Conservation (phyloP, 2,113 vertebrate genomes). For the Hippoglossus stenolepis region DNA sequence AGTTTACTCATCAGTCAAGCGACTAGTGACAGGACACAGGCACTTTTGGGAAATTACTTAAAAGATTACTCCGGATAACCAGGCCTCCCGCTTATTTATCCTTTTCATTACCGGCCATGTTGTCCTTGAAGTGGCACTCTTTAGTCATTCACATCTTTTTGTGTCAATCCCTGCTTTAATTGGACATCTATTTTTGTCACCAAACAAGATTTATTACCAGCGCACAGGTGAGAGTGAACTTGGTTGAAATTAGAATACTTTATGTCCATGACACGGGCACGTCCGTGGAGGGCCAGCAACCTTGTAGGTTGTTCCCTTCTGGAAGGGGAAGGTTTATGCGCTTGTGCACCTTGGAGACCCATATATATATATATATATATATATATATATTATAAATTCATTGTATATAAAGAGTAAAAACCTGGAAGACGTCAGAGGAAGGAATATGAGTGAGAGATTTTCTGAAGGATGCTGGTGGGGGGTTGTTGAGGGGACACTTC, state of each 20-base stretch:
- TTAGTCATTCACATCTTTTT: conserved; percentile 69
- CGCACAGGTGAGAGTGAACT: conserved; percentile 62
- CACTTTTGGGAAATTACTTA: not conserved
- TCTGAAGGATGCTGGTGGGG: conserved; percentile 23
- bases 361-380: too few relatives aligned
- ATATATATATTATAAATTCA: not conserved
- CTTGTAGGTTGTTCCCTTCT: conserved; percentile 69
- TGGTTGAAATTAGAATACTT: conserved; percentile 80
- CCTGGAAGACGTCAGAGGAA: conserved; percentile 22
- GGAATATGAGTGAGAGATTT: conserved; percentile 42
- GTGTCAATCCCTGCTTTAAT: conserved; percentile 78
- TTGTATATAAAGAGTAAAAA: conserved; percentile 14
- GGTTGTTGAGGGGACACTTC: conserved; percentile 58
- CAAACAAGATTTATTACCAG: conserved; percentile 80
- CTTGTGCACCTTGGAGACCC: conserved; percentile 1
- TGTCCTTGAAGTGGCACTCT: conserved; percentile 70
- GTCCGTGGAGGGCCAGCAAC: conserved; percentile 75
- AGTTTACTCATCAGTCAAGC: not conserved
- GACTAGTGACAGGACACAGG: not conserved
- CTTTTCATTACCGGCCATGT: conserved; percentile 59
- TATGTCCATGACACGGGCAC: conserved; percentile 73
- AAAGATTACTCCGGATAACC: conserved; percentile 41
- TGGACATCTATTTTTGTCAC: conserved; percentile 79
- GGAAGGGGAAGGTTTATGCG: conserved; percentile 43
- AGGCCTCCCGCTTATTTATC: conserved; percentile 39